Conservation (phyloP, 2,888 invertebrate genomes). For the Homarus gammarus region DNA sequence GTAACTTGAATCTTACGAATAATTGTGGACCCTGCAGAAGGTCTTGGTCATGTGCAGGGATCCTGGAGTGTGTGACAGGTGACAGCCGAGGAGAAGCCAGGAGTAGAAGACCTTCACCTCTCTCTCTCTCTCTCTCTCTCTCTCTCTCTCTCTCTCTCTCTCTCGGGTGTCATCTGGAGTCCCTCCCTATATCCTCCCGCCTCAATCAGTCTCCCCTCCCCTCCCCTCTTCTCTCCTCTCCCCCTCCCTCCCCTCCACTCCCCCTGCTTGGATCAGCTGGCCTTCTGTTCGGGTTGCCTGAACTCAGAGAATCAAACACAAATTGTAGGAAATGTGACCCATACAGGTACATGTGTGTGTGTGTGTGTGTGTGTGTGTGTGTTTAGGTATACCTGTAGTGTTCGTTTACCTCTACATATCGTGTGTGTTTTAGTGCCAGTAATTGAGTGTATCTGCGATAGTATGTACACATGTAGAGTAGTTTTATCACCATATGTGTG, state of each 20-base stretch:
- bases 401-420: not conserved
- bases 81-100: not conserved
- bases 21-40: not conserved
- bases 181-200: too few relatives aligned
- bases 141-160: too few relatives aligned
- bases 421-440: slow-evolving; percentile 23
- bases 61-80: not conserved
- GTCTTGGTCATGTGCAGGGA: not conserved
- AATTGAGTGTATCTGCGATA: slow-evolving; percentile 34
- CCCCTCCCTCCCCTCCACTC: not conserved
- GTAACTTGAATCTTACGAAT: too few relatives aligned
- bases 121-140: too few relatives aligned
- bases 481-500: too few relatives aligned
- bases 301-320: not conserved
- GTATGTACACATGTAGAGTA: not conserved
- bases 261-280: not conserved
- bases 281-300: not conserved
- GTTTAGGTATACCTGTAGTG: not conserved
- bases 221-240: not conserved
- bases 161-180: too few relatives aligned
- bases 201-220: too few relatives aligned
- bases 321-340: not conserved
- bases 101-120: not conserved
- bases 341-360: not conserved
- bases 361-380: not conserved